Evolutionary conservation across 2,888 invertebrate genomes (phyloP).

Genomic region (Amblyjoppa fuscipennis): DNA sequence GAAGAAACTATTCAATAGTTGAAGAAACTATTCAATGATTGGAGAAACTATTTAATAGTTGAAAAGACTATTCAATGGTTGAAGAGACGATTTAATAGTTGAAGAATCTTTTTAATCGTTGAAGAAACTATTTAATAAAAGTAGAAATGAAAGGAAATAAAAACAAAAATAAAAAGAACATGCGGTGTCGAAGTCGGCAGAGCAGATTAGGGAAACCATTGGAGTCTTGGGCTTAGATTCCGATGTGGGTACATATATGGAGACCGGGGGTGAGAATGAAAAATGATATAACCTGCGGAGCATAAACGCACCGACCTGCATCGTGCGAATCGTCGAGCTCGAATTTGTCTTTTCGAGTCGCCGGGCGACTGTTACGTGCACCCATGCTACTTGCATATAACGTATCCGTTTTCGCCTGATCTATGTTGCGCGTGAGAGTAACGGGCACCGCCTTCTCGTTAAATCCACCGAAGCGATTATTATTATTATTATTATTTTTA

Average conservation of each 20-base stretch:
- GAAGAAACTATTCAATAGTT: no score
- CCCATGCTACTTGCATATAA: neutral
- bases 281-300: slow-evolving; percentile 12
- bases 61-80: no score
- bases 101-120: no score
- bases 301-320: slow-evolving; percentile 1
- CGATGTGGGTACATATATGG: neutral
- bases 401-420: slow-evolving; percentile 14
- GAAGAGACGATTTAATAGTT: no score
- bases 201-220: neutral
- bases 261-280: neutral
- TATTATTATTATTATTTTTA: slow-evolving; percentile 39
- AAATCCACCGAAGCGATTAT: slow-evolving; percentile 45
- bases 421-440: slow-evolving; percentile 29
- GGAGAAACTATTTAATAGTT: no score
- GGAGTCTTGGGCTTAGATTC: neutral
- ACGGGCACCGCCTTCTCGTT: slow-evolving; percentile 63
- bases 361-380: neutral
- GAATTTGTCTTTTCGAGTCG: slow-evolving; percentile 30
- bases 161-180: neutral
- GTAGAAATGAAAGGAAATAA: neutral
- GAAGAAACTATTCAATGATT: no score
- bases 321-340: slow-evolving; percentile 14
- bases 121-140: no score
- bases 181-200: neutral